Evolutionary conservation across 2,888 invertebrate species (phyloP), one percentile per base, ranked within the genome.

Genomic region (Polydesmus complanatus): DNA sequence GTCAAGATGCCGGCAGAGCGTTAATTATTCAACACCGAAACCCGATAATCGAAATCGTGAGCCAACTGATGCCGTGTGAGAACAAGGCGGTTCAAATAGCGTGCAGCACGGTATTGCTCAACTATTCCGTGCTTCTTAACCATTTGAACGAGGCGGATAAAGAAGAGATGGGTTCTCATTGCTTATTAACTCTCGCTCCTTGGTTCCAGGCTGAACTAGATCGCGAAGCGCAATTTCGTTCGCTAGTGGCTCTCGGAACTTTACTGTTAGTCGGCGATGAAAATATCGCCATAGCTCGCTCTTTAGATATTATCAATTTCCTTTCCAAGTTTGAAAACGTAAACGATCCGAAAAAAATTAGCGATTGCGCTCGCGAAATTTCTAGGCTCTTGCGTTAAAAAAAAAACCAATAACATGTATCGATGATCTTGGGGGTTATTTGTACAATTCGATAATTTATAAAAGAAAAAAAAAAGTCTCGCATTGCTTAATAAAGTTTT

Each of bases 211-310:
- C n/a, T n/a, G n/a, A n/a, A n/a, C n/a, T 78, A 1, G 86, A 87
- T 67, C 74, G 80, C 1, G 89, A 90, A 71, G 87, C 88, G 0
- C 80, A 83, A 62, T 88, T 82, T 74, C 81, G 91, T 70, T 76
- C 80, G 25, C 78, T 91, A 21, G 86, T 91, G 21, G 84, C 84
- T 0, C 73, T 89, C 27, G 89, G 90, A 54, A 89, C 88, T 0
- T 71, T 90, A 19, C 67, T 78, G 56, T 68, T 69, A 63, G 70
- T 69, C 19, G 74, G 74, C 63, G 68, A 63, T 48, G 66, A 64
- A 19, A 48, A 56, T 22, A 47, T 58, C 18, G 52, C 61, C 5
- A 54, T 65, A 23, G 66, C 65, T 19, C 62, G 47, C 14, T 62
- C 64, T 67, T 50, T 67, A 61, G 60, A 67, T 63, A 18, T 64